phyloP scores from a whole-genome alignment of 2,797 vertebrate species.

The Xenops minutus region DNA sequence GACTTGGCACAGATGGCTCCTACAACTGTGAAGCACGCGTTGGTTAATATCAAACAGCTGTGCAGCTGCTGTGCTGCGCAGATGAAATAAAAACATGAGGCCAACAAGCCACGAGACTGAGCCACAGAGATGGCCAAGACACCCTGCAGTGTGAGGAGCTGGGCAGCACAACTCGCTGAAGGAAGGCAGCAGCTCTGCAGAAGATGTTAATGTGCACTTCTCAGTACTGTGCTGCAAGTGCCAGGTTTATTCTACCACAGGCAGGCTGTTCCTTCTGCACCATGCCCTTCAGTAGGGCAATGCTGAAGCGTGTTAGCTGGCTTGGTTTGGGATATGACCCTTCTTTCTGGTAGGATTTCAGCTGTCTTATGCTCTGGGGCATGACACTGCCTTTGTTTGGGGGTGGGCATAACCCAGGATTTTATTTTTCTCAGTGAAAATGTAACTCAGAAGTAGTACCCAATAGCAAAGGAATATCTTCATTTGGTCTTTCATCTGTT shows the following conservation, averaged over 20 bases:
- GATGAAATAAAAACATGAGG: background rate
- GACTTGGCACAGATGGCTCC: background rate
- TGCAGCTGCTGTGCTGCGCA: background rate
- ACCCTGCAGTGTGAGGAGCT: background rate
- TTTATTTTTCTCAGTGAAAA: background rate
- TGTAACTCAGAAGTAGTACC: background rate
- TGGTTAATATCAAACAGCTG: background rate
- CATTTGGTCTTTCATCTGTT: constrained; percentile 14
- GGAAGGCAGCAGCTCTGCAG: background rate
- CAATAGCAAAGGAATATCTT: constrained; percentile 1
- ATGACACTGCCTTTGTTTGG: background rate
- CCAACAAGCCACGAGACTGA: background rate
- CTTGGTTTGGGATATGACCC: background rate
- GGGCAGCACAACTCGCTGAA: background rate
- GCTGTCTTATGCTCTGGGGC: background rate
- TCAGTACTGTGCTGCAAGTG: background rate
- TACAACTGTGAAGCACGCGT: background rate
- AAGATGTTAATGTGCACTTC: fast-evolving
- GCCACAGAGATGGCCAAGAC: background rate
- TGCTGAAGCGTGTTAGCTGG: background rate
- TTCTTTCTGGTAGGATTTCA: background rate
- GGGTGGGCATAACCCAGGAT: background rate
- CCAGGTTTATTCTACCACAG: background rate
- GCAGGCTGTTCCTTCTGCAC: background rate
- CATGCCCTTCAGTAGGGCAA: background rate